Evolutionary conservation across 2,888 invertebrate genomes (phyloP).

Genomic region (Callyntrura guangdongensis): DNA sequence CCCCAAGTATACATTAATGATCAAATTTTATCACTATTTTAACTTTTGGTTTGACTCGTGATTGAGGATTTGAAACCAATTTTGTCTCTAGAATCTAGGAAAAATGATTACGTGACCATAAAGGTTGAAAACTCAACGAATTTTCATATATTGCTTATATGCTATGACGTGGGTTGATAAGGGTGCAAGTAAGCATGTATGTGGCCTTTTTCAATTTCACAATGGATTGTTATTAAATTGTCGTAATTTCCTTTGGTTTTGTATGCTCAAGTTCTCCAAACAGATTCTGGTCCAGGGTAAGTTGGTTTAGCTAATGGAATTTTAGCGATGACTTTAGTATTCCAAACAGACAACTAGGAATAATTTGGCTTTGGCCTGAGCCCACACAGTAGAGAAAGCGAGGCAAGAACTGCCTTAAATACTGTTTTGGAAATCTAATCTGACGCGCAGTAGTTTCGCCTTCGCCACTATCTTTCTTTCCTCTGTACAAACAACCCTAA

Average conservation of each 20-base stretch:
- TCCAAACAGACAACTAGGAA: not conserved
- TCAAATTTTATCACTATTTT: constrained; percentile 6
- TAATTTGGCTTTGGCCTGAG: not conserved
- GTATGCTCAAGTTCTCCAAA: constrained; percentile 13
- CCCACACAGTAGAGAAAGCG: not conserved
- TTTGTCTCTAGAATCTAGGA: not conserved
- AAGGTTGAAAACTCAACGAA: too few species aligned
- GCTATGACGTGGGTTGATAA: too few species aligned
- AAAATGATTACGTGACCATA: too few species aligned
- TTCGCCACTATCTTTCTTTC: not conserved
- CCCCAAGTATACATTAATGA: not conserved
- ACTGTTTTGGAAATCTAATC: constrained; percentile 39
- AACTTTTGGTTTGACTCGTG: too few species aligned
- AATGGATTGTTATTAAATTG: constrained; percentile 62
- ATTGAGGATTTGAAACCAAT: too few species aligned
- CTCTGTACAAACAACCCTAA: not conserved
- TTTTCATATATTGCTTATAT: too few species aligned
- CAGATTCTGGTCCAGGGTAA: not conserved
- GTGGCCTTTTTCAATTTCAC: constrained; percentile 40
- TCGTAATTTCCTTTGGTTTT: constrained; percentile 58
- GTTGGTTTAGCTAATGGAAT: not conserved
- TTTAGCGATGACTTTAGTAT: not conserved
- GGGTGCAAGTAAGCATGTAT: not conserved
- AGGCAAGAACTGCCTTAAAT: constrained; percentile 1
- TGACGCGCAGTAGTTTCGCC: not conserved